Base-by-base conservation (phyloP, 2,797 vertebrate genomes). In the Ctenopoma kingsleyae region DNA sequence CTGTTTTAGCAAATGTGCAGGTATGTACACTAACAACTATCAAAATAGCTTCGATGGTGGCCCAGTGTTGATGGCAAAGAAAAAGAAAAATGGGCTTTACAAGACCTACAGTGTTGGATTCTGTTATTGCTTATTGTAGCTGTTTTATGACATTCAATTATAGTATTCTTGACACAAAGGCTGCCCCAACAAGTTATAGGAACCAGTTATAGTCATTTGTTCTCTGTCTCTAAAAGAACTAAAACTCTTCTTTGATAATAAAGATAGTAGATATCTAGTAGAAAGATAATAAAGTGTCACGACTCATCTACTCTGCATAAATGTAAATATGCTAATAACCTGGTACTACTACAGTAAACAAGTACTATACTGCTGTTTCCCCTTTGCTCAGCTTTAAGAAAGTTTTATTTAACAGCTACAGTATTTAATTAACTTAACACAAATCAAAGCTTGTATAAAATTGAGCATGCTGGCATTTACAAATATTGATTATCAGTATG, bases 1-100 rank as follows among this genome's bases (percentile, higher is more conserved):
- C 69, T 44, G 11, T 59, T 76, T 80, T 82, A 85, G 83, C 77
- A 71, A 50, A 61, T 66, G 71, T 62, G 57, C 49, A 70, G 53
- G 63, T 51, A 49, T 52, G 60, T 60, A 67, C 30, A 32, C 74
- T 71, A 81, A 85, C 80, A 80, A 85, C 76, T 78, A 78, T 80
- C 74, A 74, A 75, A 85, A 82, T 72, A 77, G 70, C 75, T 41
- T 53, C 74, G 56, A 10, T 23, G 74, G 78, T 76, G 82, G 74
- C 67, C 69, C 1, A 13, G 19, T 32, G 25, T 74, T 76, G 62
- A 78, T 47, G 16, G 38, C 41, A 47, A 53, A 49, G 15, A 59
- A 50, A n/a, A 57, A 55, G 73, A 59, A 61, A 53, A 46, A 41
- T 66, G 11, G 3, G 7, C 46, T 76, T 61, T 74, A 30, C 38